These are phyloP conservation scores for Molothrus aeneus DNA, from an alignment of 2,797 vertebrate species.

Conservation along the genomic window DNA sequence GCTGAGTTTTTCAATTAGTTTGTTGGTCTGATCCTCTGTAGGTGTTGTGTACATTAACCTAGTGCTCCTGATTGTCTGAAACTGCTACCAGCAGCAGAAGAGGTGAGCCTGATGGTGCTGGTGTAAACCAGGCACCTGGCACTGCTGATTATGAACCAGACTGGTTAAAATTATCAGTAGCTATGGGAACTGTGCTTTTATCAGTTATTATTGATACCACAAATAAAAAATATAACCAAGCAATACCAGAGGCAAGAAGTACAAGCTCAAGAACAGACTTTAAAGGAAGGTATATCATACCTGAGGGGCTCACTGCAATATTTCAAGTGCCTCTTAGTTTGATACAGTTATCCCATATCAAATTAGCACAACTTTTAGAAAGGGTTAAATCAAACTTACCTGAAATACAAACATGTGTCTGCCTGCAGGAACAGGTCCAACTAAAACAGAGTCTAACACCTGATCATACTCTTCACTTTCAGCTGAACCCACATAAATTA, in stretches of 20 bases:
- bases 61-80: background rate
- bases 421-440: constrained; percentile 81
- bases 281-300: background rate
- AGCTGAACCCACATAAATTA: constrained; percentile 83
- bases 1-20: background rate
- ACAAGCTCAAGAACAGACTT: background rate
- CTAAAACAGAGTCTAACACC: constrained; percentile 83
- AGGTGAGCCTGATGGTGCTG: background rate
- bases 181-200: background rate
- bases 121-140: background rate
- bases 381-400: constrained; percentile 69
- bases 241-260: background rate
- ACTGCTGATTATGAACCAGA: background rate
- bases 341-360: background rate
- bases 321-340: background rate
- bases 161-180: background rate
- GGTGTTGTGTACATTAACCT: background rate
- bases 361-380: background rate
- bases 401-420: constrained; percentile 85
- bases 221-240: background rate
- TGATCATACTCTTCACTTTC: constrained; percentile 84
- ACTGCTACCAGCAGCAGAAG: background rate
- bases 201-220: background rate
- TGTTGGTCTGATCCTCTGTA: background rate
- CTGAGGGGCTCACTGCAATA: background rate